Base-by-base conservation (phyloP, 2,797 vertebrate genomes). In the Erpetoichthys calabaricus region DNA sequence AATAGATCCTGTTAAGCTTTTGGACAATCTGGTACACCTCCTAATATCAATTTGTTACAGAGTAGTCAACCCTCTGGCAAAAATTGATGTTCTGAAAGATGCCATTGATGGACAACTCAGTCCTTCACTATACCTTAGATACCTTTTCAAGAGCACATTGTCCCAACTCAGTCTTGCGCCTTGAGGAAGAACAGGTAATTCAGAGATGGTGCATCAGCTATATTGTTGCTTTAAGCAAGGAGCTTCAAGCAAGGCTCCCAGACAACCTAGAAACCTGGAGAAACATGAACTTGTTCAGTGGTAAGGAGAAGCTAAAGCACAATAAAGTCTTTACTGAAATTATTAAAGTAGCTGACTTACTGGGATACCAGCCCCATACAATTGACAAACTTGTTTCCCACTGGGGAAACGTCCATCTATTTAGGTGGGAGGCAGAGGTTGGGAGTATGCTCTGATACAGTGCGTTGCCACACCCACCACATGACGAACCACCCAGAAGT, bases 101-200 rank as follows among this genome's bases (percentile, higher is more conserved):
- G 53, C 53, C 53, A 55, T 55, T 55, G 7, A 58, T 58, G 57
- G 44, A 58, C 49, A 53, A 45, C 57, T 58, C 57, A 53, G 8
- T 55, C 53, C 53, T 5, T 42, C 53, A 55, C 53, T 53, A 55
- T 42, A 55, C 41, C 41, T 55, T 6, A 7, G 53, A 53, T 55
- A 55, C 53, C 53, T 55, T 55, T 55, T 55, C 25, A 43, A 55
- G 53, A 55, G 53, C 53, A 3, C 2, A 43, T 25, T 55, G 53
- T 55, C 9, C 53, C 41, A 55, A 55, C 9, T 55, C 53, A 55
- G 53, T 55, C 53, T 55, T 55, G 53, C 25, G 25, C 25, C 25
- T 25, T 25, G 25, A 25, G 25, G 50, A 41, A 5, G 47, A 51
- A 51, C 51, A 10, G 41, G 43, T 44, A 6, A 58, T 25, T 50